Evolutionary conservation across 1,140 invertebrate species (phyloP).

Genomic region (Aphidius ervi): DNA sequence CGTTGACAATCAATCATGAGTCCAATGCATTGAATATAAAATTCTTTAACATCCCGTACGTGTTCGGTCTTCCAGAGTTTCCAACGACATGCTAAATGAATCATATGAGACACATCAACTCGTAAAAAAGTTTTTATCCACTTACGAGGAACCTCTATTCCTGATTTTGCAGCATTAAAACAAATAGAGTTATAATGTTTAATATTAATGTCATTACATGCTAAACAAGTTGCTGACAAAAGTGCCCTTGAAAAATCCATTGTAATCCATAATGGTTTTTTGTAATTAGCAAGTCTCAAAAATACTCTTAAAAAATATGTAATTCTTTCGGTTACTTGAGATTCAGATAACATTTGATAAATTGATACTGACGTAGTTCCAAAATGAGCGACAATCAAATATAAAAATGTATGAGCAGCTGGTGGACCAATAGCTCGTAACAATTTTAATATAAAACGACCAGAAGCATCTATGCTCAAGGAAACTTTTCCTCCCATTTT

Average conservation of each 20-base stretch:
- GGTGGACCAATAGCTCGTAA: background rate
- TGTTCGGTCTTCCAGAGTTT: background rate
- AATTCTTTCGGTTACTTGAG: slow-evolving; percentile 12
- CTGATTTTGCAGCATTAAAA: background rate
- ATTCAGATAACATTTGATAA: slow-evolving; percentile 21
- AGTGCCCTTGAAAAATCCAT: slow-evolving; percentile 17
- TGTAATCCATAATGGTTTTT: slow-evolving; percentile 9
- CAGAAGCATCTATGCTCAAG: slow-evolving; percentile 12
- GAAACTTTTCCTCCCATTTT: background rate
- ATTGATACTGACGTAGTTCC: slow-evolving; percentile 25
- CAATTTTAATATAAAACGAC: slow-evolving; percentile 10
- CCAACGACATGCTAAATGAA: slow-evolving; percentile 6
- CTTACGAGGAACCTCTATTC: background rate
- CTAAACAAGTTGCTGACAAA: slow-evolving; percentile 7
- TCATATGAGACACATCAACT: slow-evolving; percentile 13
- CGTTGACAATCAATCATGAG: slow-evolving; percentile 13
- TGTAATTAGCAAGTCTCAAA: slow-evolving; percentile 1
- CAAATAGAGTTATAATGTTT: slow-evolving; percentile 8
- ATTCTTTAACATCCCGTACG: slow-evolving; percentile 4
- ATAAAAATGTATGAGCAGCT: slow-evolving; percentile 19
- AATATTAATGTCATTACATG: slow-evolving; percentile 15
- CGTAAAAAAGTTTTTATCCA: slow-evolving; percentile 10
- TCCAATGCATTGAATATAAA: slow-evolving; percentile 13
- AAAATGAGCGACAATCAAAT: slow-evolving; percentile 20
- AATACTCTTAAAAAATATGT: slow-evolving; percentile 14